Base-by-base conservation (phyloP, 92 coral and sea anemone genomes). In the Phenganax stokvisi region DNA sequence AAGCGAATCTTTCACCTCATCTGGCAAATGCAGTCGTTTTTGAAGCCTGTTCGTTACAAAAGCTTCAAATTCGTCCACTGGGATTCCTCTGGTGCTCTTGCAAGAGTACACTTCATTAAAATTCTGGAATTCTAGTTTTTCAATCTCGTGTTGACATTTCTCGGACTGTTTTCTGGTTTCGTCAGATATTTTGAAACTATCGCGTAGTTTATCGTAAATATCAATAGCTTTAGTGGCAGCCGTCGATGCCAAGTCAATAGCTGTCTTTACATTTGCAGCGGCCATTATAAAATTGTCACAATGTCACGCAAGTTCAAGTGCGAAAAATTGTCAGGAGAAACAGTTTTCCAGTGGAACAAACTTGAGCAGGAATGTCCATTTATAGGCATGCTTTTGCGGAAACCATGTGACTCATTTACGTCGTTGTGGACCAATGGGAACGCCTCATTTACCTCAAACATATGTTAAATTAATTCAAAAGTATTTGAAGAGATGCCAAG, bases 11-110 rank as follows among this genome's bases (percentile, higher is more conserved):
- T 75, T 27, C 1, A 84, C 65, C 15, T 11, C 3, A 37, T 58
- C 68, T 10, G 83, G 83, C 51, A 84, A 57, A 17, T 51, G 6
- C 17, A 37, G 60, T 57, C 83, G 73, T 30, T 63, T 54, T 44
- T 74, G 56, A 12, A 84, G 30, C 58, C 60, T 75, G 6, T n/a
- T 64, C n/a, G n/a, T 51, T 28, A 70, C 73, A 25, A 84, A 67
- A 12, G 57, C 25, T 52, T 77, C 72, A 54, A 84, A 77, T 44
- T 71, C 60, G 16, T 67, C 61, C 12, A 56, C 30, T 3, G 72
- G 61, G 7, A 84, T 70, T 53, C 76, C 87, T 71, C 77, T 66
- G 9, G 51, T 27, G 61, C 74, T 60, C 30, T 77, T 84, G 54
- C 73, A 77, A 28, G 67, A 57, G n/a, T 54, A 17, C 30, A 47